Evolutionary conservation across 2,797 vertebrate genomes (phyloP), one percentile per base, ranked within the genome.

Genomic region (Siniperca obscura): DNA sequence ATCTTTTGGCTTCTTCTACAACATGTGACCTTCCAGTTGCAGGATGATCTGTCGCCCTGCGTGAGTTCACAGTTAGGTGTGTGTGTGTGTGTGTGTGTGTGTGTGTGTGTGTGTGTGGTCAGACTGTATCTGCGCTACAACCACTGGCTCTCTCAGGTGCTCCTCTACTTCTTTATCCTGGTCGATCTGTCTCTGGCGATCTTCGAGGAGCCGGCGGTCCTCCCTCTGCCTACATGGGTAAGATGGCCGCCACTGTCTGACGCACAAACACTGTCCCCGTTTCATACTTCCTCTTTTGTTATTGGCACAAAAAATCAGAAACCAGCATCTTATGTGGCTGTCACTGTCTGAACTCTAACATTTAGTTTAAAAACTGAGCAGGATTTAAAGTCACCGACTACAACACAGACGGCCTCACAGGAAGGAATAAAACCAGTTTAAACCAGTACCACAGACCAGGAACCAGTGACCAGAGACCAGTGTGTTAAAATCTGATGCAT

Each of bases 91-190:
- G 27, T 59, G 27, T 59, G 25, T 59, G 38, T 36, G 50, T 70
- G 50, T 56, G 68, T 70, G 50, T 73, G 71, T 59, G 56, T 74
- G 56, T 61, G 70, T 84, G 30, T 86, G 53, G n/a, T n/a, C 87
- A 99, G 98, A 74, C 94, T 98, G 27, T 99, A 99, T 80, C 90
- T 93, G 61, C 94, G 97, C 75, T 99, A 98, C 85, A 98, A 98
- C 90, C 97, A 98, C 91, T 97, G 97, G 97, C 61, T 92, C 9
- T 94, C 95, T 70, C 91, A 92, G 90, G 84, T 93, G 2, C 72
- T 95, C 36, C 95, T 97, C 3, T 98, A 97, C 89, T 84, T 96
- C 90, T 98, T 97, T 91, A 97, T 99, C 80, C 89, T 97, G 68
- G 85, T 97, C 46, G 91, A 97, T 82, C 93, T 99, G 44, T 94